A percentile compares a stretch with the other conserved stretches of the same genome.
Conservation (phyloP, 2,888 invertebrate species). For the Nymphalis c-album region DNA sequence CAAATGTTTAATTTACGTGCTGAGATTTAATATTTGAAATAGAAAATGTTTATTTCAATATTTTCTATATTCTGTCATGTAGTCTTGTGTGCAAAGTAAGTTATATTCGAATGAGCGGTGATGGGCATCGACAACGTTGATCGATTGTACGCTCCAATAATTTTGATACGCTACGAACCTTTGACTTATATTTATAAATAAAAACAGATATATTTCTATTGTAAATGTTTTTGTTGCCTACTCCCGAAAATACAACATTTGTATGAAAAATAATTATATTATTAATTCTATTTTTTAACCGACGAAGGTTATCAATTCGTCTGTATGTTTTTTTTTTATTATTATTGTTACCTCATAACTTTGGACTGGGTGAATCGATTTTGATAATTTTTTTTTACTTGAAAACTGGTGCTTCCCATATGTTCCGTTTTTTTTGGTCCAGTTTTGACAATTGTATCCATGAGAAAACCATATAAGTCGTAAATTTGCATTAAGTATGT, state of each 20-base stretch:
- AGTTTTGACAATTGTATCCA: too few species aligned
- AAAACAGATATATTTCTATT: not conserved
- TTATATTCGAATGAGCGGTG: conserved; percentile 30
- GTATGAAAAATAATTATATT: not conserved
- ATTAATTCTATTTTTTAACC: too few species aligned
- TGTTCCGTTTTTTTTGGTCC: too few species aligned
- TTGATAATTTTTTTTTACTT: too few species aligned
- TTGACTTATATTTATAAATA: conserved; percentile 14
- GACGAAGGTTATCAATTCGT: too few species aligned
- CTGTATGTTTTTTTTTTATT: too few species aligned
- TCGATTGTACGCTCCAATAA: conserved; percentile 37
- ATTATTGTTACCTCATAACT: too few species aligned
- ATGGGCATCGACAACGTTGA: conserved; percentile 30
- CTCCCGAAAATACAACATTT: not conserved
- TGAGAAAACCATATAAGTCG: too few species aligned
- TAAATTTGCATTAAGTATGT: too few species aligned
- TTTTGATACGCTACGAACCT: conserved; percentile 22
- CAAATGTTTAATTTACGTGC: too few species aligned
- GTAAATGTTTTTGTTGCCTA: not conserved
- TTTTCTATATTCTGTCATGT: conserved; percentile 3
- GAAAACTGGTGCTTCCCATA: too few species aligned
- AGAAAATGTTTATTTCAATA: not conserved
- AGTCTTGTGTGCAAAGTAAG: conserved; percentile 22
- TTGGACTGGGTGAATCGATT: too few species aligned
- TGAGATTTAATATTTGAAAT: not conserved